A percentile compares a stretch with the other conserved stretches of the same genome.
Conservation (phyloP, 2,113 vertebrate species). For the Peromyscus californicus region DNA sequence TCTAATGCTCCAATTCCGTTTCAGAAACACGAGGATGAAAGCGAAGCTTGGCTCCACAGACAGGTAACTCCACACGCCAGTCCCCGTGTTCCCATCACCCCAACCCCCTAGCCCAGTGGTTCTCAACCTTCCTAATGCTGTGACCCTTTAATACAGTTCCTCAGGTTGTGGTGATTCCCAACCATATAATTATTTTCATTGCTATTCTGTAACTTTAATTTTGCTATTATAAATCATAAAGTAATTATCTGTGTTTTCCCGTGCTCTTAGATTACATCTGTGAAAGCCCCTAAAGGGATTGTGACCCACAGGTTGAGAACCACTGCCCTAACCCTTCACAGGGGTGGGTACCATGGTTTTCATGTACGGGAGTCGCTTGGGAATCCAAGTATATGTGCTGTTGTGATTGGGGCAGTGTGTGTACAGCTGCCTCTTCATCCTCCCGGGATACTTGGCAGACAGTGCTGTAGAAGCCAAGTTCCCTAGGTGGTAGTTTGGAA, state of each 20-base stretch:
- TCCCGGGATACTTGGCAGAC: neutral
- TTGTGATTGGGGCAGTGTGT: fast-evolving
- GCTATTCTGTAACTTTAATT: neutral
- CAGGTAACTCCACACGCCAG: constrained; percentile 88
- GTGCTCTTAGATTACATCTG: neutral
- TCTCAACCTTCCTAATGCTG: neutral
- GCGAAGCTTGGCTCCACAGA: constrained; percentile 96
- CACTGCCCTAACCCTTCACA: fast-evolving
- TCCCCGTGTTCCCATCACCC: fast-evolving
- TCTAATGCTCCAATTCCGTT: constrained; percentile 78
- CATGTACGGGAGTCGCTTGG: neutral
- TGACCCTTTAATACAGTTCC: neutral
- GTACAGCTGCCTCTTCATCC: fast-evolving
- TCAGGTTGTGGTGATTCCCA: neutral
- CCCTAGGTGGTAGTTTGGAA: fast-evolving
- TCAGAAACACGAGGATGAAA: constrained; percentile 98
- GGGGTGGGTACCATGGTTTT: neutral
- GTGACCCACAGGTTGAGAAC: neutral
- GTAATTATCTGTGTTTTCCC: neutral
- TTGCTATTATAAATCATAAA: neutral
- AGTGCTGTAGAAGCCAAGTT: fast-evolving
- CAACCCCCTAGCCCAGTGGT: fast-evolving
- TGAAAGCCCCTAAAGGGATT: neutral
- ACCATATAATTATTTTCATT: neutral
- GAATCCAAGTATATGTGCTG: fast-evolving